phyloP scores from a whole-genome alignment of 2,113 vertebrate species.

The Tiliqua scincoides region DNA sequence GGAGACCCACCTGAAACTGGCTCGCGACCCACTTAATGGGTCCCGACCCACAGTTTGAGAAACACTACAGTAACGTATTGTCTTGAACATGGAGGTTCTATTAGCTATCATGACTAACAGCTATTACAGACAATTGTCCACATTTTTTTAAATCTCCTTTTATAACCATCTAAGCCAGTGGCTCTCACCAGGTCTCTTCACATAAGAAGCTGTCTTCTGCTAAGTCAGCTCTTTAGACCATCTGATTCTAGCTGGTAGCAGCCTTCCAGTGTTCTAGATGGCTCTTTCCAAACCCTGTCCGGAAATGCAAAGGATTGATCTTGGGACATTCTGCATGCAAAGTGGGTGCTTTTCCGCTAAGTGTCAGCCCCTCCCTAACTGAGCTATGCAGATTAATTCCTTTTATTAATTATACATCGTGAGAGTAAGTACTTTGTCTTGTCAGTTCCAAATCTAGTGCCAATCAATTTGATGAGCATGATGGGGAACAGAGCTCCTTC shows the following conservation, averaged over 20 bases:
- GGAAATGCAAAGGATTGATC: too few relatives aligned
- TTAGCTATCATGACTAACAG: not conserved
- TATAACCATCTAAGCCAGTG: not conserved
- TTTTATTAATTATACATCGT: not conserved
- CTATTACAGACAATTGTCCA: not conserved
- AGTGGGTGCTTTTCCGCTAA: too few relatives aligned
- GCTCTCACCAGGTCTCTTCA: not conserved
- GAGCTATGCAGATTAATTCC: not conserved
- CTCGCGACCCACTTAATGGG: too few relatives aligned
- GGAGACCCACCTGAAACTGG: too few relatives aligned
- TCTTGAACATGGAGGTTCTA: not conserved
- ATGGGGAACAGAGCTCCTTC: not conserved
- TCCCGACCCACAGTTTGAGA: too few relatives aligned
- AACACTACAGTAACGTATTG: too few relatives aligned
- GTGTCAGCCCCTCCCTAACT: too few relatives aligned
- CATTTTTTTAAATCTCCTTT: not conserved
- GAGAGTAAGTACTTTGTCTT: not conserved
- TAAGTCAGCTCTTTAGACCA: not conserved
- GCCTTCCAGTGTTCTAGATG: not conserved
- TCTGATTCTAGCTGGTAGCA: not conserved
- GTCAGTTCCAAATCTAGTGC: not conserved
- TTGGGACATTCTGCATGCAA: too few relatives aligned
- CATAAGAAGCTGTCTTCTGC: not conserved
- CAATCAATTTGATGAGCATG: not conserved
- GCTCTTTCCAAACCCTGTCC: too few relatives aligned